Conservation (phyloP, 2,888 invertebrate genomes). For the Melanostoma scalare region DNA sequence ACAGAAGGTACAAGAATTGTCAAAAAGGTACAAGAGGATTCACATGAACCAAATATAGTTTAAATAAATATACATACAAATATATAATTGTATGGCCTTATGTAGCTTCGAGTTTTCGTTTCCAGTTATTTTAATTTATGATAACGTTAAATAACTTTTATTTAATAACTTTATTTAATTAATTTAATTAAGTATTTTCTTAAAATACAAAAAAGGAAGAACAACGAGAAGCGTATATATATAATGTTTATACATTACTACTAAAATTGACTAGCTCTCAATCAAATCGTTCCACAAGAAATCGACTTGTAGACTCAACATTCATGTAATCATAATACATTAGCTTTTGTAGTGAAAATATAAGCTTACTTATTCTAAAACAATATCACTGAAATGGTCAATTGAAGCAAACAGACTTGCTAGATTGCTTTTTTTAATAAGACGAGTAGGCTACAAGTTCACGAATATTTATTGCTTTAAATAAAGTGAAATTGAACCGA, state of each 20-base stretch:
- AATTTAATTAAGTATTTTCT: conserved; percentile 17
- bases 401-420: conserved; percentile 14
- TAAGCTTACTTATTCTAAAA: conserved; percentile 20
- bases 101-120: conserved; percentile 6
- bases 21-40: conserved; percentile 26
- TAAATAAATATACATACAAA: conserved; percentile 34
- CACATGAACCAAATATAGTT: conserved; percentile 46
- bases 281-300: conserved; percentile 9
- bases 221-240: conserved; percentile 38
- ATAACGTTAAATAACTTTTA: conserved; percentile 15
- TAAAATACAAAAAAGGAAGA: conserved; percentile 34
- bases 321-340: conserved; percentile 7
- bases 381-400: conserved; percentile 38
- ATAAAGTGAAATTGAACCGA: too few species aligned
- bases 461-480: too few species aligned
- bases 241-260: conserved; percentile 19
- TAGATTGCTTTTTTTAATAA: neutral
- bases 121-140: conserved; percentile 22
- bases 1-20: conserved; percentile 52
- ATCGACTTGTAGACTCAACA: conserved; percentile 10
- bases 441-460: too few species aligned
- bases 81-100: conserved; percentile 15
- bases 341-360: conserved; percentile 8
- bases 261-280: conserved; percentile 27
- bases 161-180: conserved; percentile 18